Evolutionary conservation across 2,113 vertebrate species (phyloP).

Genomic region (Clarias macrocephalus): DNA sequence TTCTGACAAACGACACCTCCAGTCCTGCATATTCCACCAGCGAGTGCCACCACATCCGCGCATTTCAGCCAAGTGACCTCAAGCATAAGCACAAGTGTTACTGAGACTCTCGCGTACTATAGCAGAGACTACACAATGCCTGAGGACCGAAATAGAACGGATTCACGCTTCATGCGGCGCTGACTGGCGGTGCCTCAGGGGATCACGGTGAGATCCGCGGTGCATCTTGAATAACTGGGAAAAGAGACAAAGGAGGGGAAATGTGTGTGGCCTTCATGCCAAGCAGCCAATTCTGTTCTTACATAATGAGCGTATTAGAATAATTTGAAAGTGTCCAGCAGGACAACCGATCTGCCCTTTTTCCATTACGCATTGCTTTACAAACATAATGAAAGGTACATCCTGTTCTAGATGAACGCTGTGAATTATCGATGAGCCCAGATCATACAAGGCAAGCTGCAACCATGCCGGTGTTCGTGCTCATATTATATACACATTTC

Average conservation of each 20-base stretch:
- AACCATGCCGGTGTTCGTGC: background rate
- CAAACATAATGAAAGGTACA: background rate
- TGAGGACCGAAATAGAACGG: background rate
- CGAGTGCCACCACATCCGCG: background rate
- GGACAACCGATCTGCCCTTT: background rate
- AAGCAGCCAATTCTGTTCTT: conserved; percentile 6
- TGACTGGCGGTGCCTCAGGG: conserved; percentile 18
- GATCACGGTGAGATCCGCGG: conserved; percentile 25
- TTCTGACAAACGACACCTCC: background rate
- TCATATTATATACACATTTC: background rate
- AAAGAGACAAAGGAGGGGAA: background rate
- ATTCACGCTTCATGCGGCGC: background rate
- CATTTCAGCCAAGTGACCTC: background rate
- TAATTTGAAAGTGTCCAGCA: background rate
- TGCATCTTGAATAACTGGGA: conserved; percentile 37
- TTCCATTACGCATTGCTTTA: conserved; percentile 16
- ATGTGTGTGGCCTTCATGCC: background rate
- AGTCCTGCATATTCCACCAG: background rate
- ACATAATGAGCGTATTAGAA: background rate
- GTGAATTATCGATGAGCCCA: conserved; percentile 12
- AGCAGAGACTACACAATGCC: background rate
- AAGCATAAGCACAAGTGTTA: background rate
- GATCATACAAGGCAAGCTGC: background rate
- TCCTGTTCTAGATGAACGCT: background rate
- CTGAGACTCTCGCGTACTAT: background rate